A percentile compares a stretch with the other conserved stretches of the same genome.
Conservation (phyloP, 2,797 vertebrate species). For the Chaetodon trifasciatus region DNA sequence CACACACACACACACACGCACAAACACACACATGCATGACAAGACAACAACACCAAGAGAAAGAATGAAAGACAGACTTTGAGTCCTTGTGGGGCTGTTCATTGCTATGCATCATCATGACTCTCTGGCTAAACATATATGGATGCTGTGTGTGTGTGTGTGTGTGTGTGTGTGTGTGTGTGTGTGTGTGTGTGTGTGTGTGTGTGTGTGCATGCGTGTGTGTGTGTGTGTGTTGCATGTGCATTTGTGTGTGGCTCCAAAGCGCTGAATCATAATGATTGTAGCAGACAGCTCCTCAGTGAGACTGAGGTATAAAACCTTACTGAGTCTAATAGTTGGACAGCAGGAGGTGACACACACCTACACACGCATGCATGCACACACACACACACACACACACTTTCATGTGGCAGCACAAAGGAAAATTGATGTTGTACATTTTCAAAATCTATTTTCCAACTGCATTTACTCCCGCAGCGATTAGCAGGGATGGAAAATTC, state of each 20-base stretch:
- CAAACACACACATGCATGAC: background rate
- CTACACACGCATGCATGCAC: background rate
- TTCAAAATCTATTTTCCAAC: background rate
- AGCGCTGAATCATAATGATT: slow-evolving; percentile 64
- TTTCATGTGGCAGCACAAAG: background rate
- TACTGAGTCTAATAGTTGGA: background rate
- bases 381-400: background rate
- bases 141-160: background rate
- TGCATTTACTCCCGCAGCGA: background rate
- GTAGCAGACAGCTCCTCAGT: slow-evolving; percentile 15
- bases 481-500: background rate
- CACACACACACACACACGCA: background rate
- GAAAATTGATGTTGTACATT: background rate
- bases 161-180: background rate
- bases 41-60: background rate
- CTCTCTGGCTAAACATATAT: background rate
- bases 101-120: background rate
- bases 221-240: background rate
- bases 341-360: slow-evolving; percentile 10
- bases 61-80: slow-evolving; percentile 1
- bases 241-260: slow-evolving; percentile 35
- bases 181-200: background rate
- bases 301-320: slow-evolving; percentile 21
- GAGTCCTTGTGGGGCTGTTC: background rate
- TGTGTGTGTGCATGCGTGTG: background rate